phyloP scores from a whole-genome alignment of 2,113 vertebrate species.

The Passer montanus region DNA sequence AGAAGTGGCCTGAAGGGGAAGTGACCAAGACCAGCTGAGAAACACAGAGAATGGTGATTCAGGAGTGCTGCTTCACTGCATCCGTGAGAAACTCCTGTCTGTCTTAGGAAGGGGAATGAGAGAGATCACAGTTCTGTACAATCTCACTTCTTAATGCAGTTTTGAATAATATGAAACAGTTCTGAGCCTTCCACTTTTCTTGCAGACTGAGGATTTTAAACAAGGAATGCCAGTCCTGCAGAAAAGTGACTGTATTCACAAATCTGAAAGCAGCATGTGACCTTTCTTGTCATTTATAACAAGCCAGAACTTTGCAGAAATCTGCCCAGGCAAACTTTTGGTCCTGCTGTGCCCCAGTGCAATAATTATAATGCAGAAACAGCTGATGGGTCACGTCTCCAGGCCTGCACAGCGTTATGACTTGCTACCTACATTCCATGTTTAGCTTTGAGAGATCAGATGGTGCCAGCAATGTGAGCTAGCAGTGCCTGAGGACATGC shows the following conservation, averaged over 20 bases:
- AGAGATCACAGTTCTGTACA: background rate
- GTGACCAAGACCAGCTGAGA: background rate
- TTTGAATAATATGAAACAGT: background rate
- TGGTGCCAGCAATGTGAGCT: slow-evolving; percentile 61
- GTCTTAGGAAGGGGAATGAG: background rate
- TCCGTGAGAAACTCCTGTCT: background rate
- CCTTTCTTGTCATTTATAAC: slow-evolving; percentile 1
- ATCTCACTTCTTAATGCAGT: background rate
- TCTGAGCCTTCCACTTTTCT: background rate
- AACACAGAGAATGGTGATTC: background rate
- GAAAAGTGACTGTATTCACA: background rate
- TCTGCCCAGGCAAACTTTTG: slow-evolving; percentile 5
- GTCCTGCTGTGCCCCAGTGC: slow-evolving; percentile 33
- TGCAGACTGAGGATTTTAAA: background rate
- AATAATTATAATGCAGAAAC: slow-evolving; percentile 57
- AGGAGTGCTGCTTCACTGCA: background rate
- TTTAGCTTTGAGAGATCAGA: slow-evolving; percentile 57
- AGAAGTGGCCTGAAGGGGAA: background rate
- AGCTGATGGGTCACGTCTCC: slow-evolving; percentile 55
- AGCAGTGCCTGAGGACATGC: slow-evolving; percentile 26
- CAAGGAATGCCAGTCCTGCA: background rate
- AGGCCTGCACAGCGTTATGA: slow-evolving; percentile 6
- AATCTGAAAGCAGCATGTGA: background rate
- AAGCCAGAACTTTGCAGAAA: background rate
- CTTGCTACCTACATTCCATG: slow-evolving; percentile 69